Base-by-base conservation (phyloP, 35 echinoderm and acorn worm genomes). In the Eucidaris tribuloides region DNA sequence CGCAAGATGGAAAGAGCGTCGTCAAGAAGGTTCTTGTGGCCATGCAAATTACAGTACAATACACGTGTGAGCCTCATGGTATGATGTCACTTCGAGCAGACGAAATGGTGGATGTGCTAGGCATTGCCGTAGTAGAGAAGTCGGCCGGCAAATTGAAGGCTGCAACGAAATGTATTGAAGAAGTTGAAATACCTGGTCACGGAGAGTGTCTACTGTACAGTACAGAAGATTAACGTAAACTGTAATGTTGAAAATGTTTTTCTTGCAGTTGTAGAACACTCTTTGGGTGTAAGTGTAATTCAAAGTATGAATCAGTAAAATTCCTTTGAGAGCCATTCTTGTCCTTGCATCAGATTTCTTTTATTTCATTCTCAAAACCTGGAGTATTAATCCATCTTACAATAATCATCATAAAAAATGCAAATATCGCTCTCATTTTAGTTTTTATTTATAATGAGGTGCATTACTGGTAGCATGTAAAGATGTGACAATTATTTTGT, bases 51-150 rank as follows among this genome's bases (percentile, higher is more conserved):
- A 39, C 28, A n/a, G 80, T 93, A 6, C n/a, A 40, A 9, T 88
- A 83, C 80, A 89, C 80, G 0, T 88, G 80, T n/a, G 85, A 63
- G 24, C 76, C 83, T 7, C 91, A 93, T 40, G 91, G 91, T 2
- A 83, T 93, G 79, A 74, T 83, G 58, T 89, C 91, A 2, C 71
- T 93, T 20, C 36, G 79, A 15, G 45, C 50, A 3, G 56, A 83
- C 25, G 91, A 93, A 44, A 79, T 71, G 3, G 36, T 93, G 18
- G 48, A 78, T 50, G 76, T 93, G 7, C 36, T 46, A 15, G 91
- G 91, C 7, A 32, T 88, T 13, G 91, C 91, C 2, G 34, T 77
- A n/a, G 80, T 93, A 24, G 40, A 32, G 57, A 93, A 84, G 43
- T 33, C 23, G 2, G 6, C 79, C 15, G 56, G 43, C 31, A 4